Conservation (phyloP, 2,113 vertebrate genomes). For the Sturnus vulgaris region DNA sequence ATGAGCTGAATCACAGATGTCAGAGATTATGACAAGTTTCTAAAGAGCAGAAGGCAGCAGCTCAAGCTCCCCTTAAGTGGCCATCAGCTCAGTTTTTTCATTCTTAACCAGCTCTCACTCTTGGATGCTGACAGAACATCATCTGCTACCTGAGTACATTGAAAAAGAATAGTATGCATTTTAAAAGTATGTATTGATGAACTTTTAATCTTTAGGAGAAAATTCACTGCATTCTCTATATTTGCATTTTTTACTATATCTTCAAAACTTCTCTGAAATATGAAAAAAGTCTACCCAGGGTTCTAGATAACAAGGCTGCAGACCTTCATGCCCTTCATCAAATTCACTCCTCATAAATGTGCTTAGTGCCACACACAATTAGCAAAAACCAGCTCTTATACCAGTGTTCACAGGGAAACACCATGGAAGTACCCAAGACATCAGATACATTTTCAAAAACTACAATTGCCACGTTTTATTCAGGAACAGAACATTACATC, state of each 20-base stretch:
- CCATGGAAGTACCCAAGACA: neutral
- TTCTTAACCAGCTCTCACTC: neutral
- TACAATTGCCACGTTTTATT: neutral
- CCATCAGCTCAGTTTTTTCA: neutral
- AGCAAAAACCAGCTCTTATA: neutral
- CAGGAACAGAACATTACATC: neutral
- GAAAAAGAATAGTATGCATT: neutral
- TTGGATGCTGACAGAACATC: neutral
- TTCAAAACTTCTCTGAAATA: neutral
- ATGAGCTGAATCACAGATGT: neutral
- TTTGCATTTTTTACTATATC: neutral
- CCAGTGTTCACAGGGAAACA: neutral
- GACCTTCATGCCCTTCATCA: neutral
- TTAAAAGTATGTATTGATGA: accelerated
- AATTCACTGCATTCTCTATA: neutral
- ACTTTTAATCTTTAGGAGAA: neutral
- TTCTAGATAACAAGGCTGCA: neutral
- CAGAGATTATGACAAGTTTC: neutral
- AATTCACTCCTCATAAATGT: accelerated
- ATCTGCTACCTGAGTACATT: neutral
- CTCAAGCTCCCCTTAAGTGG: neutral
- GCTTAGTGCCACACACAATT: neutral
- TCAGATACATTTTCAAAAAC: neutral
- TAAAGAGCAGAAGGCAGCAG: neutral
- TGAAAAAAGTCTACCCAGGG: neutral